These are phyloP conservation scores for Sorex fumeus DNA, from an alignment of 2,113 vertebrate genomes.

Conservation along the genomic window DNA sequence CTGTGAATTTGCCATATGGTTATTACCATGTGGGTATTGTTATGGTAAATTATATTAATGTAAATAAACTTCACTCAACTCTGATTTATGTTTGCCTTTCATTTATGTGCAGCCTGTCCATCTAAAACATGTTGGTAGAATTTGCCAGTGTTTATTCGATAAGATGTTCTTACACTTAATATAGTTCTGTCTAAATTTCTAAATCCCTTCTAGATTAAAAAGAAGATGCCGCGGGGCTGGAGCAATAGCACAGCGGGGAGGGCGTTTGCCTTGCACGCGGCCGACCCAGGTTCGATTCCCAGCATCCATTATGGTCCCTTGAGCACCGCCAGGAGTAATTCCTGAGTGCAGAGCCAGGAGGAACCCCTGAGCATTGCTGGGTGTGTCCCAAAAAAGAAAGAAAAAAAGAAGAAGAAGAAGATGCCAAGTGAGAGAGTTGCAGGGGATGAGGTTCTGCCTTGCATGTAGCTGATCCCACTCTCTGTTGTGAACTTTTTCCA, in stretches of 20 bases:
- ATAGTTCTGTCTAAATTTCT: slow-evolving; percentile 49
- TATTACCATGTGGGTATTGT: slow-evolving; percentile 14
- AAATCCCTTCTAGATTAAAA: slow-evolving; percentile 17
- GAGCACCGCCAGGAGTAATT: no score
- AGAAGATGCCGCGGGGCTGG: background rate
- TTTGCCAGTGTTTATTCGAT: slow-evolving; percentile 9
- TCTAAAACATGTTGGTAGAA: slow-evolving; percentile 32
- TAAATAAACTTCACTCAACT: slow-evolving; percentile 38
- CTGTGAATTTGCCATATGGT: slow-evolving; percentile 68
- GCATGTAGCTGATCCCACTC: background rate
- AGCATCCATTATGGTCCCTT: no score
- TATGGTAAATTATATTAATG: slow-evolving; percentile 61
- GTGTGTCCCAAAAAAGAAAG: no score
- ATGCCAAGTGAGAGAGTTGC: no score
- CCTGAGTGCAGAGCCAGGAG: no score
- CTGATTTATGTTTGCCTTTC: slow-evolving; percentile 54
- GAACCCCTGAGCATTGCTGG: no score
- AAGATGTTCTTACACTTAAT: slow-evolving; percentile 63
- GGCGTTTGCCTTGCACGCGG: no score
- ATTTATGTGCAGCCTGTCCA: slow-evolving; percentile 43
- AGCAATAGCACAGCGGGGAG: no score
- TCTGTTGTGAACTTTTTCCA: slow-evolving; percentile 21
- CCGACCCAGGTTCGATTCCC: no score
- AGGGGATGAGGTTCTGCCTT: no score
- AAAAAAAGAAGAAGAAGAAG: no score